Evolutionary conservation across 2,888 invertebrate genomes (phyloP).

Genomic region (Melanostoma mellinum): DNA sequence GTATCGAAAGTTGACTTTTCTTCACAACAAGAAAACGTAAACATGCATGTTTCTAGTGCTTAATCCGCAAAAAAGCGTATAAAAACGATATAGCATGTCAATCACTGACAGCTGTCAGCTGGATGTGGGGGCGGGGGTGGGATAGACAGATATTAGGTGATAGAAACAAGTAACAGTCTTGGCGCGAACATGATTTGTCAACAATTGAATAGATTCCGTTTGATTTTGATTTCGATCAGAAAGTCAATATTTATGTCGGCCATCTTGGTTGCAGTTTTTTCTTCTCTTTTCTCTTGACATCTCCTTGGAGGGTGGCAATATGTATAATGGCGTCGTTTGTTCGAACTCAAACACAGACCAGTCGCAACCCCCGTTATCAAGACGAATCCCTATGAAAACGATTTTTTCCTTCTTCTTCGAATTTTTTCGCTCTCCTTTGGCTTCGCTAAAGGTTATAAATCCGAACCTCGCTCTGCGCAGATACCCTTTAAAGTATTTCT

Average conservation of each 20-base stretch:
- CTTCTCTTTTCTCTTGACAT: constrained; percentile 13
- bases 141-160: constrained; percentile 3
- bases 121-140: background rate
- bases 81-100: constrained; percentile 56
- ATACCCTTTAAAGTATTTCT: constrained; percentile 43
- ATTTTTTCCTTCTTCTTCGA: constrained; percentile 15
- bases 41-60: constrained; percentile 59
- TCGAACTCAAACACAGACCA: background rate
- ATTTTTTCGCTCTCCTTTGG: constrained; percentile 7
- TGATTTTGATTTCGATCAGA: constrained; percentile 32
- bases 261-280: constrained; percentile 55
- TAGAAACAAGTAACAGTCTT: background rate
- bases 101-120: constrained; percentile 60
- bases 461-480: constrained; percentile 58
- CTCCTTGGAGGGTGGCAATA: constrained; percentile 22
- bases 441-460: constrained; percentile 33
- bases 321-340: constrained; percentile 67
- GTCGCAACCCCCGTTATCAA: constrained; percentile 53
- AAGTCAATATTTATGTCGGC: constrained; percentile 66
- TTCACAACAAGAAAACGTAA: constrained; percentile 51
- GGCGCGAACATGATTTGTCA: constrained; percentile 58
- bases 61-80: constrained; percentile 43
- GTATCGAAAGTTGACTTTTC: constrained; percentile 69
- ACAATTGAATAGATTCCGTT: constrained; percentile 35
- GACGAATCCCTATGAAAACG: constrained; percentile 49